These are phyloP conservation scores for Malurus splendens DNA, from an alignment of 2,797 vertebrate species.

Conservation along the genomic window DNA sequence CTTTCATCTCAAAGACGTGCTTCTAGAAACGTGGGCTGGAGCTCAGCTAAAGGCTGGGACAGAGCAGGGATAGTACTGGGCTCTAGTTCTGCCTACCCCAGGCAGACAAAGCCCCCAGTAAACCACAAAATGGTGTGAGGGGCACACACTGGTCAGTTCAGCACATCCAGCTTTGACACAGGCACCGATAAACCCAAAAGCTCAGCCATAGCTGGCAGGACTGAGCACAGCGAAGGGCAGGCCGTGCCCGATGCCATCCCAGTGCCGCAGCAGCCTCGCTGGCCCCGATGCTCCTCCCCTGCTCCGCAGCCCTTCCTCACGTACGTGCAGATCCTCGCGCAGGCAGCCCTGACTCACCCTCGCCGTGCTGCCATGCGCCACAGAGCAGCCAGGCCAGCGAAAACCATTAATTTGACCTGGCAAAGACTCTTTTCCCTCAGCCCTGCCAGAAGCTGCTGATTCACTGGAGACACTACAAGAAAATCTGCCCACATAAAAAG, in stretches of 20 bases:
- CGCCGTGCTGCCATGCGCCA: constrained; percentile 25
- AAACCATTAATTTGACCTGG: constrained; percentile 41
- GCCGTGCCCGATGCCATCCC: not conserved
- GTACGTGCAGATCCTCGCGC: constrained; percentile 28
- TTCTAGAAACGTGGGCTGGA: not conserved
- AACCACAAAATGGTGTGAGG: not conserved
- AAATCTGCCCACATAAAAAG: constrained; percentile 34
- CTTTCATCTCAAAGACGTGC: not conserved
- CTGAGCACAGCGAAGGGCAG: not conserved
- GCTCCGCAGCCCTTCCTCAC: not conserved
- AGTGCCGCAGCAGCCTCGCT: not conserved
- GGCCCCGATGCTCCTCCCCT: not conserved
- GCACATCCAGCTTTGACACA: not conserved
- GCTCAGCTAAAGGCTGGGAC: not conserved
- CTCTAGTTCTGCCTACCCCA: not conserved
- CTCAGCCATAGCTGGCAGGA: not conserved
- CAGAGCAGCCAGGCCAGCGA: not conserved
- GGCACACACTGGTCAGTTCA: not conserved
- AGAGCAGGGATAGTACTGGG: not conserved
- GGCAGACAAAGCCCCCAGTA: not conserved
- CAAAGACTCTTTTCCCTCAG: not conserved
- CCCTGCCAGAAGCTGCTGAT: constrained; percentile 47
- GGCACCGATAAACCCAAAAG: not conserved
- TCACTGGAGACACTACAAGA: constrained; percentile 21
- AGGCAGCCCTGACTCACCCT: constrained; percentile 45